phyloP scores from a whole-genome alignment of 2,888 invertebrate genomes.

The Plemyria rubiginata region DNA sequence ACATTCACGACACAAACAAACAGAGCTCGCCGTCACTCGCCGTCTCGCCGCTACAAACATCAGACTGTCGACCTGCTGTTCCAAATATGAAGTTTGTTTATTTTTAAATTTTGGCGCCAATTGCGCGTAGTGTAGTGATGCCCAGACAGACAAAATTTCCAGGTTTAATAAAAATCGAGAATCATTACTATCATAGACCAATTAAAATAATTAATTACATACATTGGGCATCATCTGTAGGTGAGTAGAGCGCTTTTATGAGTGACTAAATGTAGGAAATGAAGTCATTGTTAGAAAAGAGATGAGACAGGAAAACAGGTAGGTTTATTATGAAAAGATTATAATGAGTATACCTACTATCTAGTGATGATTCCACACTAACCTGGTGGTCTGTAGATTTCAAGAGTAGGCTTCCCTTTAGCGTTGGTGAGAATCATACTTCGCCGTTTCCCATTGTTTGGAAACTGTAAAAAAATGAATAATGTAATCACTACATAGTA shows the following conservation, averaged over 20 bases:
- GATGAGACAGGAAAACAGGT: constrained; percentile 1
- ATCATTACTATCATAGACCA: background rate
- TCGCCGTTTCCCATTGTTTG: constrained; percentile 88
- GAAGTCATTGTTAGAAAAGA: background rate
- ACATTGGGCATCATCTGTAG: background rate
- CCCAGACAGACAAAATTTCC: constrained; percentile 62
- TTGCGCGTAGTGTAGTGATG: constrained; percentile 66
- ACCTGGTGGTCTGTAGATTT: constrained; percentile 96
- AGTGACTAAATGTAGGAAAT: background rate
- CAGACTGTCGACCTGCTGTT: constrained; percentile 77
- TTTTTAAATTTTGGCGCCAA: constrained; percentile 84
- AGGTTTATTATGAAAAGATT: constrained; percentile 3
- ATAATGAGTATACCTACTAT: background rate
- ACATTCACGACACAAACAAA: constrained; percentile 52
- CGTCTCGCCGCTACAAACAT: constrained; percentile 78
- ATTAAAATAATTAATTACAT: background rate
- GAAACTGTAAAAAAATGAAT: constrained; percentile 79
- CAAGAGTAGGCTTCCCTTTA: constrained; percentile 92
- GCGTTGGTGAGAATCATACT: constrained; percentile 89
- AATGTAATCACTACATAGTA: too few species aligned
- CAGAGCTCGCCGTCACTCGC: too few species aligned
- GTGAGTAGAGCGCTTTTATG: background rate
- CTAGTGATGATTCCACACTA: constrained; percentile 42
- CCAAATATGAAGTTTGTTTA: constrained; percentile 82
- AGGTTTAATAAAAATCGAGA: constrained; percentile 48